A percentile compares a stretch with the other conserved stretches of the same genome.
Conservation (phyloP, 2,797 vertebrate species). For the Hirundo rustica region DNA sequence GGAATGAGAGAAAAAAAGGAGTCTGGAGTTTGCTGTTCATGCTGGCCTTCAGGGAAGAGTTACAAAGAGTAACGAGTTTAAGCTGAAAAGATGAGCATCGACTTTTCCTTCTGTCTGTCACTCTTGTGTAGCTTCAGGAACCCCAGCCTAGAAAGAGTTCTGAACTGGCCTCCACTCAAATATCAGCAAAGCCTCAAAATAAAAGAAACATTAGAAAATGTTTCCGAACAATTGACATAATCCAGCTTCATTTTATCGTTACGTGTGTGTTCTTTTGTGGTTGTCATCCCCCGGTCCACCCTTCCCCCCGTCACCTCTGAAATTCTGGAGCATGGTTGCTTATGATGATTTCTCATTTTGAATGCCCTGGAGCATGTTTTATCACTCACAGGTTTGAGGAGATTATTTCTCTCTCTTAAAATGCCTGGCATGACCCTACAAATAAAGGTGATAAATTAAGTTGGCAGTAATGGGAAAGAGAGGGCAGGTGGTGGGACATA, state of each 20-base stretch:
- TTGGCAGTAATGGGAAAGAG: neutral
- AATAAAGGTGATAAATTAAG: neutral
- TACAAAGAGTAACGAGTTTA: neutral
- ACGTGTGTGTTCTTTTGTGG: neutral
- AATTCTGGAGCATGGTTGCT: neutral
- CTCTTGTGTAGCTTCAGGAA: neutral
- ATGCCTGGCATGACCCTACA: neutral
- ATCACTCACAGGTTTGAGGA: neutral
- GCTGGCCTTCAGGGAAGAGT: neutral
- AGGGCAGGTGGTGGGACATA: neutral
- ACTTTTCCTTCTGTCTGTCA: neutral
- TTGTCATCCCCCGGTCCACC: neutral
- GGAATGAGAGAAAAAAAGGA: neutral
- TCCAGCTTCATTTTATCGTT: neutral
- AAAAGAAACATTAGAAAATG: neutral
- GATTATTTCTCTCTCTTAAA: neutral
- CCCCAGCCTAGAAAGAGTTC: neutral
- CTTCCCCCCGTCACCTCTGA: rapidly evolving
- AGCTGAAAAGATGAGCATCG: neutral
- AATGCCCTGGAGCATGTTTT: neutral
- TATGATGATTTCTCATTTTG: neutral
- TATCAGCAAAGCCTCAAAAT: neutral
- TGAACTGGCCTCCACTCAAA: neutral
- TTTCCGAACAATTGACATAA: neutral
- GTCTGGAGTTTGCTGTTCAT: neutral